A percentile compares a stretch with the other conserved stretches of the same genome.
phyloP scores from a whole-genome alignment of 2,797 vertebrate genomes.

The Notamacropus eugenii region DNA sequence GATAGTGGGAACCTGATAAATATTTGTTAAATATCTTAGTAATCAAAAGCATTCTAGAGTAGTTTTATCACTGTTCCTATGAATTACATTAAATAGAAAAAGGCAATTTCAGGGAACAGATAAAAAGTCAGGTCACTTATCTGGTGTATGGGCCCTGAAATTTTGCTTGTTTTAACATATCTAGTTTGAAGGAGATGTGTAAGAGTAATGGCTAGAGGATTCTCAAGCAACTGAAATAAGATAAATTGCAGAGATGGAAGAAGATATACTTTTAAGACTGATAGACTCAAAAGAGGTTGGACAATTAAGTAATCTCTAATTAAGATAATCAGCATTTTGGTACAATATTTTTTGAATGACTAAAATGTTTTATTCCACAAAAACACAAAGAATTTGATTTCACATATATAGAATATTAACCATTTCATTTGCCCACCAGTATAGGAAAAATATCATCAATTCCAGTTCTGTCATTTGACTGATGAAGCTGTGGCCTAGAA shows the following conservation, averaged over 20 bases:
- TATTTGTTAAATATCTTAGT: neutral
- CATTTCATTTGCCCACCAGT: neutral
- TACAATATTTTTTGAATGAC: neutral
- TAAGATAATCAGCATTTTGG: neutral
- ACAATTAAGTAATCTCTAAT: neutral
- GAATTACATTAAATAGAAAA: neutral
- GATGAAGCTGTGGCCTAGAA: neutral
- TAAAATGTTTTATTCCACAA: neutral
- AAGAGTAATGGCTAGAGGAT: neutral
- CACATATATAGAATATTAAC: neutral
- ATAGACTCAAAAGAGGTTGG: neutral
- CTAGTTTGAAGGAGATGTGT: neutral
- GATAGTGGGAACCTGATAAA: too few species aligned
- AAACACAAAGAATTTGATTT: neutral
- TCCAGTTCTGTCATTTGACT: neutral
- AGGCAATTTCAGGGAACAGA: neutral
- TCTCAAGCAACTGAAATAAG: neutral
- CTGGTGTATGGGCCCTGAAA: neutral
- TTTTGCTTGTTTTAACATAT: neutral
- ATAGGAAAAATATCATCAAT: neutral
- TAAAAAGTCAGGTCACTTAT: neutral
- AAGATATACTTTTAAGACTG: neutral
- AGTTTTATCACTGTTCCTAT: neutral
- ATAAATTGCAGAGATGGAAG: neutral
- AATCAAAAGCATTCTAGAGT: neutral